Evolutionary conservation across 2,113 vertebrate genomes (phyloP).

Genomic region (Chionomys nivalis): DNA sequence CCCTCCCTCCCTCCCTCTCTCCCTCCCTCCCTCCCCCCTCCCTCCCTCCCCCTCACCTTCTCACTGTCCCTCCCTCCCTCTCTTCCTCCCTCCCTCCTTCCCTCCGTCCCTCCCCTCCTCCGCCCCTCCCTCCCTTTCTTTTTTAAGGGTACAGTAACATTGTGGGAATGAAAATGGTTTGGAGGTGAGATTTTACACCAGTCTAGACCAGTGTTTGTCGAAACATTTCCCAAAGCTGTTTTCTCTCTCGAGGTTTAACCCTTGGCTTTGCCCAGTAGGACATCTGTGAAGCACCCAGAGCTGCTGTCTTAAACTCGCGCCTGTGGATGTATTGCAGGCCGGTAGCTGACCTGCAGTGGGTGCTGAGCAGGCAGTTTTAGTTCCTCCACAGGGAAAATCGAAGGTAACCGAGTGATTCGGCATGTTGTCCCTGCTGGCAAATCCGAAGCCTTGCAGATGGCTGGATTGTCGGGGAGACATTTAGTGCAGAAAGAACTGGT

Average conservation of each 20-base stretch:
- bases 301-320: not conserved
- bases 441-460: constrained; percentile 47
- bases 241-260: constrained; percentile 22
- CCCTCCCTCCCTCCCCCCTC: no score
- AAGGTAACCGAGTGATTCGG: not conserved
- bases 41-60: no score
- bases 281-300: not conserved
- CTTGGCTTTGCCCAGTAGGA: not conserved
- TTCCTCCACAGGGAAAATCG: not conserved
- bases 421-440: constrained; percentile 35
- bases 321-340: not conserved
- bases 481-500: constrained; percentile 38
- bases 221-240: not conserved
- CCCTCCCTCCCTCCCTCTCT: no score
- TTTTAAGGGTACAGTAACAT: not conserved
- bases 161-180: not conserved
- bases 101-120: no score
- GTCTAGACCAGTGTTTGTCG: not conserved
- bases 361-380: constrained; percentile 5
- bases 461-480: constrained; percentile 28
- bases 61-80: no score
- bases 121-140: no score
- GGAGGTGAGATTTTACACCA: not conserved
- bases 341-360: not conserved
- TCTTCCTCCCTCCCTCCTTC: no score